phyloP scores from a whole-genome alignment of 2,888 invertebrate species.

The Drosophila anomelani region DNA sequence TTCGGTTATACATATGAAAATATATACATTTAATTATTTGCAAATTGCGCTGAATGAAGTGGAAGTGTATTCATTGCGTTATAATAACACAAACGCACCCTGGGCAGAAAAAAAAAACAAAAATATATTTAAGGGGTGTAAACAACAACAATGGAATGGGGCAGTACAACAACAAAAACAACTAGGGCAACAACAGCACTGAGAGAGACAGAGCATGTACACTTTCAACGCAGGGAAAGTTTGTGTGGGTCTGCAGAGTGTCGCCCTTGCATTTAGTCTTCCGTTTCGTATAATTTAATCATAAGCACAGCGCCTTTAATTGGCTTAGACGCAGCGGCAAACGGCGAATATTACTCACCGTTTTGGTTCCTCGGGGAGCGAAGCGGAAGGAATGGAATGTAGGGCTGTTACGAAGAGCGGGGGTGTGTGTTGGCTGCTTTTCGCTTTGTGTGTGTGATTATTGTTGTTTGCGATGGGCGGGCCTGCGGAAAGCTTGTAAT shows the following conservation, averaged over 20 bases:
- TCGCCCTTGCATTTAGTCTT: conserved; percentile 23
- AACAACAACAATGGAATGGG: conserved; percentile 17
- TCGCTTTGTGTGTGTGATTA: conserved; percentile 23
- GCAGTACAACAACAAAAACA: conserved; percentile 18
- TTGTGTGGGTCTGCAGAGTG: conserved; percentile 6
- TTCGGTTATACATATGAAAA: neutral
- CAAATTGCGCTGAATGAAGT: conserved; percentile 12
- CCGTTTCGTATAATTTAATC: conserved; percentile 34
- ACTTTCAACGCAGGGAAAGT: conserved; percentile 33
- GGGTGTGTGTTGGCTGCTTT: conserved; percentile 34
- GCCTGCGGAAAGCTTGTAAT: neutral
- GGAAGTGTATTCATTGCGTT: neutral
- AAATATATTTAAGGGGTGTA: conserved; percentile 38
- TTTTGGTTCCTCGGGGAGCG: conserved; percentile 56
- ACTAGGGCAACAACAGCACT: neutral
- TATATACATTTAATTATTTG: neutral
- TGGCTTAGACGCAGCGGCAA: conserved; percentile 57
- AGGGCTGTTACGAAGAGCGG: conserved; percentile 44
- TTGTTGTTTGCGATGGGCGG: conserved; percentile 28
- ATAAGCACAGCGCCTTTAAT: conserved; percentile 48
- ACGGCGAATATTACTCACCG: conserved; percentile 68
- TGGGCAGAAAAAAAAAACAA: neutral
- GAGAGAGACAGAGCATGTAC: conserved; percentile 21
- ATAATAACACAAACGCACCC: conserved; percentile 25
- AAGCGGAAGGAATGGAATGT: conserved; percentile 48